phyloP scores from a whole-genome alignment of 2,888 invertebrate genomes.

The Euzetes globulus region DNA sequence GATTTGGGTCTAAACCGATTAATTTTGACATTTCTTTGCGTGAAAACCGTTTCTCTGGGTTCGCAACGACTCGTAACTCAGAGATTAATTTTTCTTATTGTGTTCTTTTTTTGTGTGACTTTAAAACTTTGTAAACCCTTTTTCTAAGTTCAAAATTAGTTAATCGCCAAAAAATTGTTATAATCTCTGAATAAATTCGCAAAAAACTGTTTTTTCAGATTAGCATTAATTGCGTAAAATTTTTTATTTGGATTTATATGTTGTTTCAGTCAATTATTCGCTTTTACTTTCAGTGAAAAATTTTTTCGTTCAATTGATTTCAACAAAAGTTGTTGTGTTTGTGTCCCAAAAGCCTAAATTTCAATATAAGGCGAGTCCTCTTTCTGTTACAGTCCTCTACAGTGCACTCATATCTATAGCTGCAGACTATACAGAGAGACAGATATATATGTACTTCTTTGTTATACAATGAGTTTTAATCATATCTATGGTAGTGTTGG shows the following conservation, averaged over 20 bases:
- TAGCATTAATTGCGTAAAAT: background rate
- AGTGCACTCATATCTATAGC: no score
- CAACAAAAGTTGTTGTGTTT: background rate
- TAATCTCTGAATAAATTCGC: no score
- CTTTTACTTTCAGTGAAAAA: background rate
- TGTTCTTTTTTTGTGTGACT: background rate
- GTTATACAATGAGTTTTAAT: no score
- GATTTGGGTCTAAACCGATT: background rate
- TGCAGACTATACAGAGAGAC: no score
- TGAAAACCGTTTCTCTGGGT: no score
- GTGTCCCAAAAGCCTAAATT: conserved; percentile 4
- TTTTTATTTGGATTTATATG: background rate
- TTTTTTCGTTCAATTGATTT: background rate
- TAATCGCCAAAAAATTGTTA: no score
- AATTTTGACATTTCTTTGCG: background rate
- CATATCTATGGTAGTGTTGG: no score
- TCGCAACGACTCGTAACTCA: no score
- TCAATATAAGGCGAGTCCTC: conserved; percentile 4
- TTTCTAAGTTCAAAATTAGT: no score
- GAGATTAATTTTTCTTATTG: no score
- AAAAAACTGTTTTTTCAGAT: background rate
- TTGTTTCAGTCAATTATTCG: background rate
- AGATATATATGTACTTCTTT: no score
- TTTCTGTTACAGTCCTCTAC: background rate
- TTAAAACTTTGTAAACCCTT: background rate